Conservation (phyloP, 2,113 vertebrate species). For the Lophius piscatorius region DNA sequence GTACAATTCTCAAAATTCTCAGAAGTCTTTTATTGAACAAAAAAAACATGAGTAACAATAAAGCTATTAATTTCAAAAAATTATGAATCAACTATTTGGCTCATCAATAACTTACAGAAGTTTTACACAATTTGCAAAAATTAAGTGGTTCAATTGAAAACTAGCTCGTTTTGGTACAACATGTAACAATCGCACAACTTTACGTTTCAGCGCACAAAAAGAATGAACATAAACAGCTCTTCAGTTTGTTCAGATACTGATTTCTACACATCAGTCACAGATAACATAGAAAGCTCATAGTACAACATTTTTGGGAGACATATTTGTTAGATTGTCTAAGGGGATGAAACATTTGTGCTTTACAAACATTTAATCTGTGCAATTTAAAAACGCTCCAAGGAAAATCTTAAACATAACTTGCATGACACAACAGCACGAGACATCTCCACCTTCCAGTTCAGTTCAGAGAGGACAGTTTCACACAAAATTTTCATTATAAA, state of each 20-base stretch:
- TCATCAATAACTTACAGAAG: slow-evolving; percentile 49
- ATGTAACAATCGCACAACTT: slow-evolving; percentile 46
- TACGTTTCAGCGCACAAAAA: slow-evolving; percentile 38
- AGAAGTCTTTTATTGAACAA: slow-evolving; percentile 32
- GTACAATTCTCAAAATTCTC: slow-evolving; percentile 50
- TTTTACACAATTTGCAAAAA: slow-evolving; percentile 51
- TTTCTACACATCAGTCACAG: slow-evolving; percentile 20
- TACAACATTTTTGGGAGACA: slow-evolving; percentile 24
- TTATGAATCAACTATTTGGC: slow-evolving; percentile 58
- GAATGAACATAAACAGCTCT: slow-evolving; percentile 40
- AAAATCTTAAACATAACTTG: not conserved
- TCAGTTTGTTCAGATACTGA: slow-evolving; percentile 40
- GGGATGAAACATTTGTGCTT: slow-evolving; percentile 51
- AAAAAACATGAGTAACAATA: slow-evolving; percentile 46
- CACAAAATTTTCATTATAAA: not conserved
- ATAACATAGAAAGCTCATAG: slow-evolving; percentile 1
- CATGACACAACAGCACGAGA: not conserved
- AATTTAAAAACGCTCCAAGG: too few relatives aligned
- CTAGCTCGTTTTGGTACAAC: slow-evolving; percentile 34
- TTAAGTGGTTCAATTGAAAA: slow-evolving; percentile 63
- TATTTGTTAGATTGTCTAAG: not conserved
- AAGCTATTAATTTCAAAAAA: slow-evolving; percentile 59
- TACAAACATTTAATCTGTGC: slow-evolving; percentile 17
- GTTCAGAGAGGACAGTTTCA: not conserved
- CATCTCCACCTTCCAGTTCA: not conserved